Percentiles rank a stretch among this genome's conserved stretches.
phyloP scores from a whole-genome alignment of 2,113 vertebrate genomes.

The Nyctereutes procyonoides region DNA sequence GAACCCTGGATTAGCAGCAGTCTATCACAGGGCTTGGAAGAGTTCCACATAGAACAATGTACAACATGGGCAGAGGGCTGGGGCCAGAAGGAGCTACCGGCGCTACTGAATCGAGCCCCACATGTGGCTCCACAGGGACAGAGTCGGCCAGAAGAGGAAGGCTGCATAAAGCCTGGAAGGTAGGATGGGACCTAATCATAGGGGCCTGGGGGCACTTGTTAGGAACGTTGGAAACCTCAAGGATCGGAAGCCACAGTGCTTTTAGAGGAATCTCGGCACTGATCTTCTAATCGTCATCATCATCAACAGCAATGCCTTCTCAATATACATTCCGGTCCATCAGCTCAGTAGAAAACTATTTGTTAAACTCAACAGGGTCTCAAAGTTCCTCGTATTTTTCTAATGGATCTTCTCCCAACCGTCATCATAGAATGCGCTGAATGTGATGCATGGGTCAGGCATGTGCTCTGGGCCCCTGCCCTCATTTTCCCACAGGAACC shows the following conservation, averaged over 20 bases:
- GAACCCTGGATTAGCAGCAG: background rate
- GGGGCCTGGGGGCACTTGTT: background rate
- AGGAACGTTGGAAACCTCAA: background rate
- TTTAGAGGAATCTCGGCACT: background rate
- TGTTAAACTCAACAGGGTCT: background rate
- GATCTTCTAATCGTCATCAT: background rate
- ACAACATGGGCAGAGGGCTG: background rate
- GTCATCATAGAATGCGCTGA: background rate
- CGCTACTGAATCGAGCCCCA: fast-evolving
- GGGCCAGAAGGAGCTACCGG: background rate
- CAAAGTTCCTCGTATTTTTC: background rate
- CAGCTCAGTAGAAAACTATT: background rate
- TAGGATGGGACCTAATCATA: background rate
- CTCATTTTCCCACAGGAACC: background rate
- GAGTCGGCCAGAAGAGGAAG: background rate
- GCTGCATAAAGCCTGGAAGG: background rate
- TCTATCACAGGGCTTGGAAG: background rate
- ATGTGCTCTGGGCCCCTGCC: background rate
- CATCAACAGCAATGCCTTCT: background rate
- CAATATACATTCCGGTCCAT: no score
- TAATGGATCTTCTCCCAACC: background rate
- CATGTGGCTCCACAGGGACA: background rate
- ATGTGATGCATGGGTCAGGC: background rate
- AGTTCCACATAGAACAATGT: background rate
- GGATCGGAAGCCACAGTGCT: background rate